Percentiles rank a stretch among this genome's conserved stretches.
Evolutionary conservation across 2,113 vertebrate species (phyloP).

Genomic region (Nettapus auritus): DNA sequence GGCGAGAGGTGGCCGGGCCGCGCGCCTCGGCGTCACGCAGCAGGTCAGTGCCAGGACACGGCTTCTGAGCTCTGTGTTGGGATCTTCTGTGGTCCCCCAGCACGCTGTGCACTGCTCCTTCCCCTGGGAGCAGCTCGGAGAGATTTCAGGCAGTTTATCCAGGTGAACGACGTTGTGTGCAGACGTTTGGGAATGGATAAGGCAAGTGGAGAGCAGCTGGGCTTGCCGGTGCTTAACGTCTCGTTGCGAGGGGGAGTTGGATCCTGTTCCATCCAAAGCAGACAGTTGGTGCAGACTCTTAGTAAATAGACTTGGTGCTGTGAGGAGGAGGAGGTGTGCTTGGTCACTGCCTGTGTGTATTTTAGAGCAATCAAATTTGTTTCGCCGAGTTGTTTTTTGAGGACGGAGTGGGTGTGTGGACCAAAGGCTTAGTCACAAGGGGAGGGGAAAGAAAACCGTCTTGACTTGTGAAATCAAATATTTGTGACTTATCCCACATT

Average conservation of each 20-base stretch:
- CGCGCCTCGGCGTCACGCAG: not conserved
- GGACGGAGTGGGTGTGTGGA: constrained; percentile 61
- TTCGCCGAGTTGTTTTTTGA: constrained; percentile 37
- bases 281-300: constrained; percentile 28
- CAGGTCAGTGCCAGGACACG: not conserved
- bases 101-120: not conserved
- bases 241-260: constrained; percentile 7
- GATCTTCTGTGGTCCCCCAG: not conserved
- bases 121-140: not conserved
- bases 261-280: constrained; percentile 1
- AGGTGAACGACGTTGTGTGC: not conserved
- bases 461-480: constrained; percentile 45
- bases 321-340: constrained; percentile 54
- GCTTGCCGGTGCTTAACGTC: not conserved
- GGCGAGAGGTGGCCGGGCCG: not conserved
- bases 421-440: constrained; percentile 52
- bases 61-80: not conserved
- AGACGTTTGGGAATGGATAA: not conserved
- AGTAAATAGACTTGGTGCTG: constrained; percentile 34
- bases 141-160: not conserved
- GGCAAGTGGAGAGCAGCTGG: not conserved
- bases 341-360: constrained; percentile 58
- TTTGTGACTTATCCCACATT: constrained; percentile 30
- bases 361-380: constrained; percentile 53
- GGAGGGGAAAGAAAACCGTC: constrained; percentile 34